Conservation (phyloP, 2,113 vertebrate genomes). For the Podarcis raffonei region DNA sequence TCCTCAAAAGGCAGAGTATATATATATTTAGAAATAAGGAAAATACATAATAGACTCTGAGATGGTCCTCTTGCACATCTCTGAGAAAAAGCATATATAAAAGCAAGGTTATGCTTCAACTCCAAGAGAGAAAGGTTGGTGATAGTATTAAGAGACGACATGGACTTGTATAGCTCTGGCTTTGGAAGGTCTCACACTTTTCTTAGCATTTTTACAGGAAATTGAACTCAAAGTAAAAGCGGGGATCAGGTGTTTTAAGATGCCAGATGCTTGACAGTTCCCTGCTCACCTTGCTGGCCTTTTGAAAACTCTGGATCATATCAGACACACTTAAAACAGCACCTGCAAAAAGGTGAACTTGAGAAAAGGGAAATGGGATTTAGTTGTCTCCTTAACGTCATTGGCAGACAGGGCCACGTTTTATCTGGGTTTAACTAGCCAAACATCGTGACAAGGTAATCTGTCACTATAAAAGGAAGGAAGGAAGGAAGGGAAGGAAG, state of each 20-base stretch:
- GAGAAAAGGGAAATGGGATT: constrained; percentile 2
- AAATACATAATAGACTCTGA: not conserved
- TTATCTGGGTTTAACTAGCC: constrained; percentile 11
- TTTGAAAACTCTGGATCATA: constrained; percentile 13
- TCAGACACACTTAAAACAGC: not conserved
- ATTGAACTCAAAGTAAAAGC: not conserved
- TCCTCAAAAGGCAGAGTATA: too few species aligned
- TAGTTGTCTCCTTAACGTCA: not conserved
- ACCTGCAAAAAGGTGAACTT: not conserved
- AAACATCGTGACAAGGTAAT: not conserved
- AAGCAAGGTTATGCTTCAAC: not conserved
- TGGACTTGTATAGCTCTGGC: not conserved
- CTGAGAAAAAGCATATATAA: constrained; percentile 14
- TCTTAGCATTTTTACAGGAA: not conserved
- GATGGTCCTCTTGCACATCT: not conserved
- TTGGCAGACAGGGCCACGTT: not conserved
- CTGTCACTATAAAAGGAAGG: not conserved
- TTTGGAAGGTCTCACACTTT: not conserved
- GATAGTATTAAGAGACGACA: not conserved
- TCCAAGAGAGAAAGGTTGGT: not conserved
- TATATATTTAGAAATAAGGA: too few species aligned
- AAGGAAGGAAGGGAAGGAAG: not conserved
- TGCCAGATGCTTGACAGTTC: not conserved
- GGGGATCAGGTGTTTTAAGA: constrained; percentile 17
- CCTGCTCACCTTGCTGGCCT: not conserved